Conservation (phyloP, 2,888 invertebrate species). For the Apodemia zela region DNA sequence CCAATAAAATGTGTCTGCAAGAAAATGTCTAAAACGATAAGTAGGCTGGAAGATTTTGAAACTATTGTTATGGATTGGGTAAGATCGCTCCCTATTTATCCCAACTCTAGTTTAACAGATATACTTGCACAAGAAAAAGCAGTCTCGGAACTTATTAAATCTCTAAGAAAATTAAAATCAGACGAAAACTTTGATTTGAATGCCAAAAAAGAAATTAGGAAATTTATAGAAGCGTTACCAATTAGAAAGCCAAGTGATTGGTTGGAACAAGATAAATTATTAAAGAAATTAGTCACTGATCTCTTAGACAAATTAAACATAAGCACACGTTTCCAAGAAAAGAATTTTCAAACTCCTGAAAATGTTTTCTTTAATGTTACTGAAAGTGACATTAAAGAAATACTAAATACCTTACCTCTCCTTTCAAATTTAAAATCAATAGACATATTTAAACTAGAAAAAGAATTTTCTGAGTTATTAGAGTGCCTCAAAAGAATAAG, state of each 20-base stretch:
- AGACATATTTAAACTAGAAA: conserved; percentile 21
- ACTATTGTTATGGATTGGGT: no score
- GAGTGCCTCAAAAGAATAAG: conserved; percentile 19
- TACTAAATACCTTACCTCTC: background rate
- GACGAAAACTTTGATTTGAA: background rate
- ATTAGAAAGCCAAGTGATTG: background rate
- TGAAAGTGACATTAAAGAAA: background rate
- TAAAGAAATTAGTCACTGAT: background rate
- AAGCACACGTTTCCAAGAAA: background rate
- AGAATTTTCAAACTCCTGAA: no score
- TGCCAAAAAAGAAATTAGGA: background rate
- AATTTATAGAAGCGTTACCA: background rate
- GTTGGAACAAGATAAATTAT: background rate
- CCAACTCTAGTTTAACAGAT: no score
- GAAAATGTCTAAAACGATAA: no score
- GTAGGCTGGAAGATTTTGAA: no score
- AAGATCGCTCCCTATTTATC: no score
- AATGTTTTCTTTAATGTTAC: no score
- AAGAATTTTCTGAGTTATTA: conserved; percentile 17
- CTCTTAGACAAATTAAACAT: background rate
- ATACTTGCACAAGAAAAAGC: no score
- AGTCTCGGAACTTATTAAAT: no score
- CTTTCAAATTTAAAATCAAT: background rate
- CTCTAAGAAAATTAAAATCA: background rate
- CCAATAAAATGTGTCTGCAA: no score